Evolutionary conservation across 1,140 invertebrate species (phyloP), one percentile per base, ranked within the genome.

Genomic region (Pygmarrhopalites habei): DNA sequence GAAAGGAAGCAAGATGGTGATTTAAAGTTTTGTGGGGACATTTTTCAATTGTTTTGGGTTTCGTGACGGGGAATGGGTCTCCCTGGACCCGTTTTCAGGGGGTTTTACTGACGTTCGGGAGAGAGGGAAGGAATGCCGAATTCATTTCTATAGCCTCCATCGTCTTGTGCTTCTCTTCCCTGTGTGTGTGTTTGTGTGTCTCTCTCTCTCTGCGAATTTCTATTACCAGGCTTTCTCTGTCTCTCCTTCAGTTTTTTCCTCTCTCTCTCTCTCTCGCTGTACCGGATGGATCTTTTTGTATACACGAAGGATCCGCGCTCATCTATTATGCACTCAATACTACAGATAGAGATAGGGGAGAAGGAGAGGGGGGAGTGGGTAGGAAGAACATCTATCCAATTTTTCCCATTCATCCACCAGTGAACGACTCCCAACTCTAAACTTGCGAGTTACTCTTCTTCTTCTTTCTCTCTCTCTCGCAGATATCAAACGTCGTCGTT

Each of bases 1-100:
- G 12, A 21, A 23, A 39, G 43, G 46, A 51, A 49, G 46, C 7
- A 49, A 57, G 10, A 43, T 52, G 47, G 65, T 67, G 65, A 67
- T 67, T 67, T 67, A 67, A 30, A 62, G 44, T 62, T 63, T 67
- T 62, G 65, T 35, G 65, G 65, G 58, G 56, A 67, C 65, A 67
- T 67, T 67, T 67, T 60, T 67, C 65, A 67, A 67, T 67, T 67
- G 60, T 67, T 67, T 67, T 67, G 60, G 60, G 61, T 63, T 63
- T 62, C 51, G 57, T 67, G 65, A 67, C 65, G 57, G 53, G 57
- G 58, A 67, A 67, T 67, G 65, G 60, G 60, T 67, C 60, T 67
- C 65, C 30, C 41, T 43, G 59, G 65, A 58, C 65, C 58, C 46
- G 59, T 67, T 67, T 58, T 55, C 60, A 56, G 44, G 41, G 57